Base-by-base conservation (phyloP, 2,113 vertebrate genomes). In the Atractosteus spatula region DNA sequence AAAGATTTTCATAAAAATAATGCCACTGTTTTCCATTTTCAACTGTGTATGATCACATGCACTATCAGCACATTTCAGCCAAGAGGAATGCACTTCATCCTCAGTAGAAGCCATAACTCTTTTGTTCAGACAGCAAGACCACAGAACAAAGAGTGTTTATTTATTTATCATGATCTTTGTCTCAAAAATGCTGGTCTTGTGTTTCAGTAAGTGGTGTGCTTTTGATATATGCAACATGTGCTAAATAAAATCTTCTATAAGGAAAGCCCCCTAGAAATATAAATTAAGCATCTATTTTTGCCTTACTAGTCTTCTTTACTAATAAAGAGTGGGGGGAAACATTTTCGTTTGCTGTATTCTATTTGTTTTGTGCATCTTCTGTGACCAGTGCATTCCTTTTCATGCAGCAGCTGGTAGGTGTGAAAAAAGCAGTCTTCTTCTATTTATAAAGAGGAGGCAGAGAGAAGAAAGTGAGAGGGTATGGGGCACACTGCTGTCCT, bases 381-480 rank as follows among this genome's bases (percentile, higher is more conserved):
- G 57, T 59, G n/a, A 59, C 12, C 57, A 13, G 4, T 11, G 57
- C 57, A 14, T 59, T 59, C 12, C 57, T 59, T n/a, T 59, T 16
- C 14, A 5, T 59, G 12, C 57, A 59, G 57, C 57, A 59, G 57
- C 12, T 59, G 12, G 6, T 59, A 59, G 11, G n/a, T 59, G 12
- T 59, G 57, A 13, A 59, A 59, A 13, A 13, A 59, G 3, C 10
- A 5, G 12, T 11, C 57, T 16, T 59, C 57, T 13, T 59, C 57
- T 59, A 59, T 59, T 59, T 59, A 13, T 59, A 59, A 59, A 59
- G 57, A 59, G 57, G 57, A 59, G 57, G 29, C 29, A 59, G 57
- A 59, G 10, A 8, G 14, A 59, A n/a, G 57, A 10, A 59, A 14
- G 4, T n/a, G 14, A 59, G 14, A 59, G 57, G 57, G 57, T 7